Evolutionary conservation across 2,113 vertebrate genomes (phyloP).

Genomic region (Caloenas nicobarica): DNA sequence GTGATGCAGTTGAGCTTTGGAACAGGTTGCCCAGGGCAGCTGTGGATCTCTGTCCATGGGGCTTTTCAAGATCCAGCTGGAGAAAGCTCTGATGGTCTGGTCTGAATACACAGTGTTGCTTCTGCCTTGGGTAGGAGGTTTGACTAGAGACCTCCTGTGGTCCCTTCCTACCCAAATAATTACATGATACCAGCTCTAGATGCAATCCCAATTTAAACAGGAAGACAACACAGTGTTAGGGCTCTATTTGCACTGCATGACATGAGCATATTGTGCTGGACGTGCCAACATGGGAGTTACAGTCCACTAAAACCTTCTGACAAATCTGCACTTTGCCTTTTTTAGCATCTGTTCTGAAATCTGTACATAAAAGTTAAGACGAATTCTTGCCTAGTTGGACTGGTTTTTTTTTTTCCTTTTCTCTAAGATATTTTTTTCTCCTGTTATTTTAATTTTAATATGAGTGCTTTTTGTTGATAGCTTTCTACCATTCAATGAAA

Average conservation of each 20-base stretch:
- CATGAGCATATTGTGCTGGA: neutral
- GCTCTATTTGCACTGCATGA: neutral
- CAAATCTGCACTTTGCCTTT: neutral
- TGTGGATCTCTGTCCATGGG: neutral
- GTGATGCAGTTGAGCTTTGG: neutral
- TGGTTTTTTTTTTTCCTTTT: neutral
- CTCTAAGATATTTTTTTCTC: neutral
- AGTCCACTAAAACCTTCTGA: neutral
- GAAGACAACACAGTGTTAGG: neutral
- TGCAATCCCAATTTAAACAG: neutral
- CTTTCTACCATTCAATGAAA: neutral
- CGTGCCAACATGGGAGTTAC: neutral
- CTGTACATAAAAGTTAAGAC: neutral
- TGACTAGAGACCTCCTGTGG: neutral
- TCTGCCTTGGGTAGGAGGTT: neutral
- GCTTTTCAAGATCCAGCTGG: neutral
- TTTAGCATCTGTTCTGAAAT: neutral
- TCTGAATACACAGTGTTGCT: neutral
- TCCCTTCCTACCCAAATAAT: neutral
- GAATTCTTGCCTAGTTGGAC: neutral
- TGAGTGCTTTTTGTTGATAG: neutral
- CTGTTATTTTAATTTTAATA: neutral
- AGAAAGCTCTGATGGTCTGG: neutral
- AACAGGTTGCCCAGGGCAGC: neutral
- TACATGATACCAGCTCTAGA: neutral